Conservation (phyloP, 1,140 invertebrate genomes). For the Calliopsis andreniformis region DNA sequence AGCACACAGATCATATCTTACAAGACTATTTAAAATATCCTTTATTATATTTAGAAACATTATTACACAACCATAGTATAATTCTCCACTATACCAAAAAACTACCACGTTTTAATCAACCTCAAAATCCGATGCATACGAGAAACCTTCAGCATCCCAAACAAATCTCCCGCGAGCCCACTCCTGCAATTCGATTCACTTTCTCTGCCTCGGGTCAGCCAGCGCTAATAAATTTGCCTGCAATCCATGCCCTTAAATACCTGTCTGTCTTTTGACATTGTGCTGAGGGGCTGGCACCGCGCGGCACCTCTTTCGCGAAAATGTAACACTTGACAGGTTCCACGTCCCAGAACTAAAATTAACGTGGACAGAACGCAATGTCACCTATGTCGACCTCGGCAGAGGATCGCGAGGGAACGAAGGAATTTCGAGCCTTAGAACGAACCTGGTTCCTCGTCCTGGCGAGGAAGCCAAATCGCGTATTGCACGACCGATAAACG, state of each 20-base stretch:
- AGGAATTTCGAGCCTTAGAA: too few species aligned
- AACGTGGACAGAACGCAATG: neutral
- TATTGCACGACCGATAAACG: neutral
- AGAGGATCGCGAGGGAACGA: neutral
- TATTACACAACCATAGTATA: too few species aligned
- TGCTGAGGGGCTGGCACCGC: neutral
- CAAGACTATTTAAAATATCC: too few species aligned
- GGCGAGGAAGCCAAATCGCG: neutral
- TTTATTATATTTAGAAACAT: too few species aligned
- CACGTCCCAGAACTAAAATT: conserved; percentile 11
- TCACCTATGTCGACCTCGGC: neutral
- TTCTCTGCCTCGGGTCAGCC: neutral
- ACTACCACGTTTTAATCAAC: too few species aligned
- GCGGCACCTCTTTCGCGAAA: neutral
- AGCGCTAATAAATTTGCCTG: neutral
- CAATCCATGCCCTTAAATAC: neutral
- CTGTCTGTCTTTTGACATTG: conserved; percentile 5
- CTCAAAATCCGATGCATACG: too few species aligned
- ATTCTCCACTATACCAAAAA: too few species aligned
- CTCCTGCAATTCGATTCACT: neutral
- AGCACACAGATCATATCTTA: too few species aligned
- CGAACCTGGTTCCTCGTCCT: too few species aligned
- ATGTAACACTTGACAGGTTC: neutral
- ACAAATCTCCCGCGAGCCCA: too few species aligned
- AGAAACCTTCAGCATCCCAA: too few species aligned